phyloP scores from a whole-genome alignment of 2,113 vertebrate genomes.

The Neodon shergylaensis region DNA sequence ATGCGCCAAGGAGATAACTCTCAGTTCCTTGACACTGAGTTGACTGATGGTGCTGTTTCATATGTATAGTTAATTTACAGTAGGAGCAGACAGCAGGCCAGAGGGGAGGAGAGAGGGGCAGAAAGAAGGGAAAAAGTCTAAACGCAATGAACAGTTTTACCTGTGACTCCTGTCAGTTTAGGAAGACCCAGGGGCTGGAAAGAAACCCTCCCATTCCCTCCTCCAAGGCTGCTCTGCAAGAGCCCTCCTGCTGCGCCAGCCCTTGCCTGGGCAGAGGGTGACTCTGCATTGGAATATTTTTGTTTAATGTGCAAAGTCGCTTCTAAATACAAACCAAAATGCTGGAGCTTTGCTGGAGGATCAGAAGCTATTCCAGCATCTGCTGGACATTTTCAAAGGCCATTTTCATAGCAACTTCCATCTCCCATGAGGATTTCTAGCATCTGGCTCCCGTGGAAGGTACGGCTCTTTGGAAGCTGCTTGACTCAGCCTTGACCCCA shows the following conservation, averaged over 20 bases:
- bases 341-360: background rate
- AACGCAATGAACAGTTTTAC: background rate
- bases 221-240: background rate
- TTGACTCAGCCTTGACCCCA: background rate
- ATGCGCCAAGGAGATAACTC: background rate
- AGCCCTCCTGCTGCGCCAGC: background rate
- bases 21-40: background rate
- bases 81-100: background rate
- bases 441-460: background rate
- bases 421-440: background rate
- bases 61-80: background rate
- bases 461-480: background rate
- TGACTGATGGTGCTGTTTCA: background rate
- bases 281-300: background rate
- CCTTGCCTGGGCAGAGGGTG: background rate
- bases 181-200: accelerated
- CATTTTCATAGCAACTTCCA: conserved; percentile 9
- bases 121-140: background rate
- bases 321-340: conserved; percentile 9
- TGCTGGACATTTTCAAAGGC: conserved; percentile 16
- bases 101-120: background rate
- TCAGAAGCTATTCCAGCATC: background rate
- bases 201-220: background rate
- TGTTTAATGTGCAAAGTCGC: conserved; percentile 19
- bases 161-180: accelerated